These are phyloP conservation scores for Rissa tridactyla DNA, from an alignment of 2,113 vertebrate species.

Conservation along the genomic window DNA sequence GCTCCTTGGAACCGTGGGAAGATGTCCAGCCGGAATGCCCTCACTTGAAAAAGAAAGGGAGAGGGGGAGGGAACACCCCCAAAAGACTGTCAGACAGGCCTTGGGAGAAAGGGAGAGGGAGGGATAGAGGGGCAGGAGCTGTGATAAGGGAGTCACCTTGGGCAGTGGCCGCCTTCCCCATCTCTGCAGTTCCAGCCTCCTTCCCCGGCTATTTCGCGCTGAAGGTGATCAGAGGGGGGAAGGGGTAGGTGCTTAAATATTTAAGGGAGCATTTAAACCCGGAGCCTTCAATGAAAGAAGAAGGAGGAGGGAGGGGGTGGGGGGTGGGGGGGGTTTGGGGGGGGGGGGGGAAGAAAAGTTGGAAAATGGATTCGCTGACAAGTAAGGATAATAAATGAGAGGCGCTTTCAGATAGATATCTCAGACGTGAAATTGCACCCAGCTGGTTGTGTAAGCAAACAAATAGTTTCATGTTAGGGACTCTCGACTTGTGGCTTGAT, in stretches of 20 bases:
- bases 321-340: background rate
- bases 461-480: slow-evolving; percentile 92
- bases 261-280: slow-evolving; percentile 30
- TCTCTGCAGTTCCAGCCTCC: background rate
- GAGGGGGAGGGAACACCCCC: rapidly evolving
- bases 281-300: slow-evolving; percentile 61
- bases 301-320: background rate
- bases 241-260: background rate
- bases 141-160: background rate
- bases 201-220: background rate
- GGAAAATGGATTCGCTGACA: slow-evolving; percentile 89
- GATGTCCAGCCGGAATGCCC: background rate
- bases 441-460: slow-evolving; percentile 98
- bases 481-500: slow-evolving; percentile 92
- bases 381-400: slow-evolving; percentile 90
- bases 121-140: background rate
- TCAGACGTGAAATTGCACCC: slow-evolving; percentile 97
- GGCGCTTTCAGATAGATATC: slow-evolving; percentile 94
- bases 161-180: background rate
- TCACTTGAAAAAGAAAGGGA: background rate
- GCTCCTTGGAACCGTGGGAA: background rate
- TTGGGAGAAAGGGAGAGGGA: no score
- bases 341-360: slow-evolving; percentile 26
- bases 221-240: background rate
- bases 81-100: background rate